These are phyloP conservation scores for Scaptomyza pallida DNA, from an alignment of 1,140 invertebrate species.

Conservation along the genomic window DNA sequence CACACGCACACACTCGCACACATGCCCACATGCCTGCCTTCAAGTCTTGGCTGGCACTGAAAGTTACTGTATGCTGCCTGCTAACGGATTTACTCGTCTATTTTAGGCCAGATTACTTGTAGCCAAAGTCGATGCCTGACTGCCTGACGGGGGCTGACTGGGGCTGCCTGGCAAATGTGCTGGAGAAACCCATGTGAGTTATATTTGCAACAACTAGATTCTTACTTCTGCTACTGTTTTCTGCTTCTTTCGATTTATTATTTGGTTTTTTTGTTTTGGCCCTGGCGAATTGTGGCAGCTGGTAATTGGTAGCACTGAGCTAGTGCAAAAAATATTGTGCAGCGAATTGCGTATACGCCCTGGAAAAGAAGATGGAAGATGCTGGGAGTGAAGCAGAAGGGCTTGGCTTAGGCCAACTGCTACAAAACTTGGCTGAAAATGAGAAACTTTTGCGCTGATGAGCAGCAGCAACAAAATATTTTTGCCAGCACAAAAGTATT, in stretches of 20 bases:
- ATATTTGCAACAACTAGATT: constrained; percentile 19
- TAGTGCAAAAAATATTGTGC: constrained; percentile 5
- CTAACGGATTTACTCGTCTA: constrained; percentile 72
- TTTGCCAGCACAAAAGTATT: constrained; percentile 37
- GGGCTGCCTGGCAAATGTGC: constrained; percentile 5
- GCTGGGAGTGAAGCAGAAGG: too few relatives aligned
- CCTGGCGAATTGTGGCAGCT: constrained; percentile 59
- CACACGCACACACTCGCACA: constrained; percentile 10
- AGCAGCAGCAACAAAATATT: constrained; percentile 31
- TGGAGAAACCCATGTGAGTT: constrained; percentile 37
- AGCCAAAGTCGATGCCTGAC: constrained; percentile 35
- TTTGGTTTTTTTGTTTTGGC: constrained; percentile 26
- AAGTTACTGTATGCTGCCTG: constrained; percentile 38
- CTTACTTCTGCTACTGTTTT: neutral
- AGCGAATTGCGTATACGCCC: constrained; percentile 43
- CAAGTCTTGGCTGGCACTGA: neutral
- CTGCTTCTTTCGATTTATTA: neutral
- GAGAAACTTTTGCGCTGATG: constrained; percentile 19
- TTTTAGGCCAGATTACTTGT: constrained; percentile 64
- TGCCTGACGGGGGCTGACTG: neutral
- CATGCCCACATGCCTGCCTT: constrained; percentile 13
- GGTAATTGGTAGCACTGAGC: constrained; percentile 59
- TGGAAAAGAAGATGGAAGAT: too few relatives aligned
- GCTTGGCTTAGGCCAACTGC: constrained; percentile 11
- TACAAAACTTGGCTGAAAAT: constrained; percentile 4